phyloP scores from a whole-genome alignment of 1,140 invertebrate genomes.

The Megalopta genalis region DNA sequence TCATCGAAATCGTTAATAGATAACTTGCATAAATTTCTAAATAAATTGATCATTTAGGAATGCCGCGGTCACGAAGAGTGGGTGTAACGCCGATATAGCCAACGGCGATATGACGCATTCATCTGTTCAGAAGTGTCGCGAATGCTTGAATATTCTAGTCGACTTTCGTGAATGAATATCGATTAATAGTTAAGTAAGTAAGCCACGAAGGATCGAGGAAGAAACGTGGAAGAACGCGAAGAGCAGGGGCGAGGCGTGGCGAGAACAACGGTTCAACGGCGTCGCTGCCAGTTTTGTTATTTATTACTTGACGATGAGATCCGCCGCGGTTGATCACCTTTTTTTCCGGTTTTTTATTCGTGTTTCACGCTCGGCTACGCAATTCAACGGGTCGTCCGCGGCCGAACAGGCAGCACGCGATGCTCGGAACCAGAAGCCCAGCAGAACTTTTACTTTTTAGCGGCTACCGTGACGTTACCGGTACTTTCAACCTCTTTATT shows the following conservation, averaged over 20 bases:
- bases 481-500: constrained; percentile 26
- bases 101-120: too few species aligned
- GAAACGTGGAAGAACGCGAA: neutral
- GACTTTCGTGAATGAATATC: too few species aligned
- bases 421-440: neutral
- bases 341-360: neutral
- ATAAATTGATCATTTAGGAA: too few species aligned
- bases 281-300: neutral
- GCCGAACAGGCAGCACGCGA: neutral
- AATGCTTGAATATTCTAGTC: too few species aligned
- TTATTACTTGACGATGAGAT: neutral
- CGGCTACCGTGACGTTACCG: constrained; percentile 11
- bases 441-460: constrained; percentile 27
- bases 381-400: neutral
- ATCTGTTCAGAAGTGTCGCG: too few species aligned
- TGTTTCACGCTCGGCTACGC: neutral
- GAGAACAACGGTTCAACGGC: too few species aligned
- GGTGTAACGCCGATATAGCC: too few species aligned
- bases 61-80: too few species aligned
- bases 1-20: too few species aligned
- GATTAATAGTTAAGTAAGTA: too few species aligned
- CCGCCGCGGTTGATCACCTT: neutral
- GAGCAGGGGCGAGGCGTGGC: neutral
- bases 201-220: neutral
- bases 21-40: too few species aligned